A percentile compares a stretch with the other conserved stretches of the same genome.
Evolutionary conservation across 2,113 vertebrate genomes (phyloP).

Genomic region (Nannospalax galili): DNA sequence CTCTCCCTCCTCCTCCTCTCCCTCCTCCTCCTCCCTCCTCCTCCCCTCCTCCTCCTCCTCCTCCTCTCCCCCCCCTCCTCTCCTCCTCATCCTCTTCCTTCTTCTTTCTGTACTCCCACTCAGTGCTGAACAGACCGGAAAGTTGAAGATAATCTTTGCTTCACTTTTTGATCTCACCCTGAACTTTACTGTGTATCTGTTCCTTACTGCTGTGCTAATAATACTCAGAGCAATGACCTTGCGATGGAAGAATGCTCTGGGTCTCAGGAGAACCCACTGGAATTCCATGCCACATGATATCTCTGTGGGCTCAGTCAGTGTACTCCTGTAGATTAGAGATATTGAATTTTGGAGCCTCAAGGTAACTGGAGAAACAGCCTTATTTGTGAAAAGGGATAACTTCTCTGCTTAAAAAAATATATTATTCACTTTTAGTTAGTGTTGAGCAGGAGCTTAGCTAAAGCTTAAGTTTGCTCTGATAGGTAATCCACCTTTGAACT

Average conservation of each 20-base stretch:
- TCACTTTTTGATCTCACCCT: constrained; percentile 42
- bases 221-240: constrained; percentile 30
- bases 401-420: background rate
- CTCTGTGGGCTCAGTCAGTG: background rate
- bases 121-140: background rate
- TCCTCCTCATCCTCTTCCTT: background rate
- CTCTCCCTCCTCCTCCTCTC: too few relatives aligned
- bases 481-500: constrained; percentile 56
- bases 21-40: too few relatives aligned
- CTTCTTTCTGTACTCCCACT: too few relatives aligned
- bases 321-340: background rate
- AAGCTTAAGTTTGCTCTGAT: constrained; percentile 23
- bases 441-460: constrained; percentile 50
- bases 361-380: constrained; percentile 40
- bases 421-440: constrained; percentile 45
- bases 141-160: background rate
- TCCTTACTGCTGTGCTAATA: constrained; percentile 48
- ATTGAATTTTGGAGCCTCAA: constrained; percentile 21
- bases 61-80: too few relatives aligned
- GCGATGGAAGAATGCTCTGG: constrained; percentile 3
- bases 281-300: background rate
- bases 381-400: constrained; percentile 56
- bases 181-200: background rate
- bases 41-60: background rate
- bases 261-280: background rate